Base-by-base conservation (phyloP, 1,140 invertebrate species). In the Vollenhovia emeryi region DNA sequence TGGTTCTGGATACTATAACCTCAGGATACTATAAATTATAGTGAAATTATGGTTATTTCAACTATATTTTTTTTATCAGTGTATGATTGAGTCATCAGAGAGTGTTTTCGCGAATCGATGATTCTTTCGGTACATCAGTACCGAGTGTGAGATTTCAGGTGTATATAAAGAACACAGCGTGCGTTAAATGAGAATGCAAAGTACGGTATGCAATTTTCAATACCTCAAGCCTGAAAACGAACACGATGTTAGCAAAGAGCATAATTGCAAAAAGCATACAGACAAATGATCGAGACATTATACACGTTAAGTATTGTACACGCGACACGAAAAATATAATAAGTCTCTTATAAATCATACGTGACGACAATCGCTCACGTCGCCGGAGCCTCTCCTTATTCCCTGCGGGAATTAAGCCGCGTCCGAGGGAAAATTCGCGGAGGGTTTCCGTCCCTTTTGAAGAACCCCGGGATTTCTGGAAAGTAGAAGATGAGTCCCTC, bases 401-500 rank as follows among this genome's bases (percentile, higher is more conserved):
- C 45, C 33, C 78, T 33, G 18, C 33, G n/a, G 33, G 15, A 24
- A 24, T 15, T 59, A 59, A 82, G 78, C 36, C 66, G 78, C 18
- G 50, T 69, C 36, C 78, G 66, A 59, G 50, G 79, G 75, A 78
- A 55, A 82, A 87, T 89, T 83, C 64, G 66, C 68, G 52, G 4
- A 43, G 86, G 48, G 75, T 43, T 85, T 57, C 60, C n/a, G 33
- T 66, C 52, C 60, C 48, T 80, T 85, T 69, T 80, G 64, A 80
- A 79, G 83, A 78, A 59, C 40, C 40, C 62, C 45, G 43, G 40
- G 64, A 79, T 75, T 69, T 57, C 55, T 74, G 75, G 57, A 80
- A 86, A 85, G 84, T 85, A 59, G 64, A 85, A 71, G 86, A 87
- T 84, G 86, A 86, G 59, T 73, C 87, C 79, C 15, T 66, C 75